phyloP scores from a whole-genome alignment of 2,113 vertebrate genomes.

The Actinemys pallida region DNA sequence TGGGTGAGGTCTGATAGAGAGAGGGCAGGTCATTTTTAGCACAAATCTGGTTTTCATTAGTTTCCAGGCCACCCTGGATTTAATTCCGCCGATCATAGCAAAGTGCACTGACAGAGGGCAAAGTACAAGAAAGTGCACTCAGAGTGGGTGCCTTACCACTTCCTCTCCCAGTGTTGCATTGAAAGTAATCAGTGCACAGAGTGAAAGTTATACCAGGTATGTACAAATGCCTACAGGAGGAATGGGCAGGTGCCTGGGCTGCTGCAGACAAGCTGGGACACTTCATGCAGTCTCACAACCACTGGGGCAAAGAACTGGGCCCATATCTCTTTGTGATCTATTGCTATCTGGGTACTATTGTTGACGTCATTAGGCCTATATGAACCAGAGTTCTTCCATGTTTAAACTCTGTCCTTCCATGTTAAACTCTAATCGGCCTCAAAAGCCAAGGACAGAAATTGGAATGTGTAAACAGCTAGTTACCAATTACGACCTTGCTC shows the following conservation, averaged over 20 bases:
- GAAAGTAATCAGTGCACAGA: not conserved
- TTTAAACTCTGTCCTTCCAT: too few species aligned
- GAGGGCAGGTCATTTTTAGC: not conserved
- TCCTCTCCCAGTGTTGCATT: not conserved
- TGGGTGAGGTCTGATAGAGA: not conserved
- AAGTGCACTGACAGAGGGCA: not conserved
- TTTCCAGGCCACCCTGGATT: accelerated
- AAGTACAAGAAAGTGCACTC: not conserved
- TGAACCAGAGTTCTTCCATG: too few species aligned
- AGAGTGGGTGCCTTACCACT: not conserved
- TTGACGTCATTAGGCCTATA: too few species aligned
- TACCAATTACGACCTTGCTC: too few species aligned
- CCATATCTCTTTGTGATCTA: not conserved
- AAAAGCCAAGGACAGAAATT: too few species aligned
- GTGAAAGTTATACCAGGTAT: not conserved
- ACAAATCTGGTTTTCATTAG: not conserved
- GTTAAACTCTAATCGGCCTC: too few species aligned
- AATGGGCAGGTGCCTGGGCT: not conserved
- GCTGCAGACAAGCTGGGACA: not conserved
- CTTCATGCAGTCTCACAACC: not conserved
- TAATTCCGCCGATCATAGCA: not conserved
- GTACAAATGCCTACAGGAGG: not conserved
- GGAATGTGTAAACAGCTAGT: too few species aligned
- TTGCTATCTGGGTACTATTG: not conserved
- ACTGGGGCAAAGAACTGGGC: not conserved